phyloP scores from a whole-genome alignment of 2,113 vertebrate species.

The Talpa occidentalis region DNA sequence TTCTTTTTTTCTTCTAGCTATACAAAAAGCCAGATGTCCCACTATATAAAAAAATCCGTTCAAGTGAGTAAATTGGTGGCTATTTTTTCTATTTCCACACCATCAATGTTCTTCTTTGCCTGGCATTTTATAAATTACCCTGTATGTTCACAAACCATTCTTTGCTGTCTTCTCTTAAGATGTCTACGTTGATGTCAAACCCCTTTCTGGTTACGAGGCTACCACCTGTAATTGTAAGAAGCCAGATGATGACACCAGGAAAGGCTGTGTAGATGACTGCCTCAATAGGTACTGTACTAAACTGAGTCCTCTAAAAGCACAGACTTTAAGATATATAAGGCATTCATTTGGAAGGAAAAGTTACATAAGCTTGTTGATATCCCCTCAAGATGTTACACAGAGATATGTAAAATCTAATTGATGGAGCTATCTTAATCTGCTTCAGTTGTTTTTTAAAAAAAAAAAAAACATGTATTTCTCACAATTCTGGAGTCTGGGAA shows the following conservation, averaged over 20 bases:
- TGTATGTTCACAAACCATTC: slow-evolving; percentile 36
- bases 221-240: slow-evolving; percentile 96
- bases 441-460: not conserved
- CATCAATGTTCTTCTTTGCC: slow-evolving; percentile 31
- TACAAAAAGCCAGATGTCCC: slow-evolving; percentile 99
- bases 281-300: slow-evolving; percentile 92
- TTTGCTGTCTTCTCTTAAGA: slow-evolving; percentile 84
- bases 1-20: slow-evolving; percentile 88
- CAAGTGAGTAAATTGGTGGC: slow-evolving; percentile 91
- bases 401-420: not conserved
- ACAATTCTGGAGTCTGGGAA: no score
- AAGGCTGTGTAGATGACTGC: slow-evolving; percentile 96
- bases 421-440: not conserved
- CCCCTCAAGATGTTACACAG: not conserved
- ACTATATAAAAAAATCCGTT: slow-evolving; percentile 99
- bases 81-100: slow-evolving; percentile 28
- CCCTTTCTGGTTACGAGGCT: slow-evolving; percentile 97
- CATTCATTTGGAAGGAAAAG: not conserved
- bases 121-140: slow-evolving; percentile 48
- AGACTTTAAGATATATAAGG: not conserved
- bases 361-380: not conserved
- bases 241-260: slow-evolving; percentile 87
- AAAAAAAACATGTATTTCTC: no score
- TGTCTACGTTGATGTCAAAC: slow-evolving; percentile 98
- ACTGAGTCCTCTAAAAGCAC: not conserved